phyloP scores from a whole-genome alignment of 2,113 vertebrate genomes.

The Pipa parva region DNA sequence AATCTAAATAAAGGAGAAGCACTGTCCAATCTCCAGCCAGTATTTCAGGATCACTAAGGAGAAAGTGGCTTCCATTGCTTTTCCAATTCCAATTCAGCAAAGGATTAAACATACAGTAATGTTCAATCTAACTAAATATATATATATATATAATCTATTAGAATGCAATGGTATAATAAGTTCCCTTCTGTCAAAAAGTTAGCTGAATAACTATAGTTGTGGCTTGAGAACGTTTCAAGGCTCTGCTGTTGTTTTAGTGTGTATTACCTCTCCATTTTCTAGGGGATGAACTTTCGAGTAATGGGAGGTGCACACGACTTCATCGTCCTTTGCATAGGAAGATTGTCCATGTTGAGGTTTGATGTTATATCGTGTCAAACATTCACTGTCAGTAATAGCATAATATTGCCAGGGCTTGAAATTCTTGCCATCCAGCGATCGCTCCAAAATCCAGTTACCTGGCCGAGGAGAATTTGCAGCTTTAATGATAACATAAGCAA shows the following conservation, averaged over 20 bases:
- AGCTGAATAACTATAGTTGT: no score
- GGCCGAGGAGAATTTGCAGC: slow-evolving; percentile 92
- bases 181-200: slow-evolving; percentile 8
- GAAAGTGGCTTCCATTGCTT: no score
- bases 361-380: slow-evolving; percentile 84
- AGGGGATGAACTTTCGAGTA: slow-evolving; percentile 95
- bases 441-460: slow-evolving; percentile 93
- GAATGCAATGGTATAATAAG: no score
- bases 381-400: slow-evolving; percentile 89
- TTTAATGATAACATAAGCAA: slow-evolving; percentile 92
- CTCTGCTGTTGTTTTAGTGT: slow-evolving; percentile 9
- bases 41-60: no score
- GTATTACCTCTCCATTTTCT: slow-evolving; percentile 98
- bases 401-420: slow-evolving; percentile 94
- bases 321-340: slow-evolving; percentile 83
- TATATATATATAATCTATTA: no score
- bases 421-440: slow-evolving; percentile 76
- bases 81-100: no score
- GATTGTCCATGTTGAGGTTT: slow-evolving; percentile 79
- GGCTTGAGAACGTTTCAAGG: no score
- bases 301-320: slow-evolving; percentile 95
- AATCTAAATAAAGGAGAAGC: no score
- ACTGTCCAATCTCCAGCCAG: no score
- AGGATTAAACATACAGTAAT: no score
- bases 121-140: no score